Evolutionary conservation across 1,140 invertebrate genomes (phyloP).

Genomic region (Pseudomyrmex cubaensis): DNA sequence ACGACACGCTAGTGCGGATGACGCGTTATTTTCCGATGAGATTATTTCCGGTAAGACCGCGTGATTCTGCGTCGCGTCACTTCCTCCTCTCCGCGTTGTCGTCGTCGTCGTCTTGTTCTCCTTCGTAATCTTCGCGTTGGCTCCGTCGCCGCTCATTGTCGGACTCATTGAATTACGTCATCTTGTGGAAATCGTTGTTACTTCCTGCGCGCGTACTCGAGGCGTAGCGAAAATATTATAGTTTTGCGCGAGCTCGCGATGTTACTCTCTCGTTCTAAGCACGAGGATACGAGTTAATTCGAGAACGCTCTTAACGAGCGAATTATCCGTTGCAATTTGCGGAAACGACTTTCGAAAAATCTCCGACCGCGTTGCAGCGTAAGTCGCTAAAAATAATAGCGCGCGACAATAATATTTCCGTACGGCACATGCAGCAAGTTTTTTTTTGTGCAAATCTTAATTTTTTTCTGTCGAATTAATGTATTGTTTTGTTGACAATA

Average conservation of each 20-base stretch:
- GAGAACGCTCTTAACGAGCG: constrained; percentile 36
- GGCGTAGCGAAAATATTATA: constrained; percentile 50
- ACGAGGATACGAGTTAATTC: constrained; percentile 40
- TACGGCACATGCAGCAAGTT: not conserved
- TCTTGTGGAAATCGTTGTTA: constrained; percentile 54
- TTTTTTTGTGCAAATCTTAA: not conserved
- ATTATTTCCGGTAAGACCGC: constrained; percentile 56
- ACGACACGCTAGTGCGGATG: constrained; percentile 16
- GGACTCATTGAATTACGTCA: constrained; percentile 55
- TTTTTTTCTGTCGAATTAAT: too few relatives aligned
- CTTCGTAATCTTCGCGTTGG: constrained; percentile 35
- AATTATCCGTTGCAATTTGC: constrained; percentile 36
- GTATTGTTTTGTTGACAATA: not conserved
- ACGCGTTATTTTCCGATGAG: constrained; percentile 55
- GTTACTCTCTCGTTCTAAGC: not conserved
- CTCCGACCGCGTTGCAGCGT: not conserved
- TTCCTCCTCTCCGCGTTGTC: constrained; percentile 20
- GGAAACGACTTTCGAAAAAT: constrained; percentile 8
- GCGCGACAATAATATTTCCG: not conserved
- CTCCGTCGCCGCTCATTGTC: constrained; percentile 43
- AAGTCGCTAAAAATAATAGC: not conserved
- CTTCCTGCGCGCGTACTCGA: constrained; percentile 53
- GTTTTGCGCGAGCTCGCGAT: constrained; percentile 45
- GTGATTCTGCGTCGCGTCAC: constrained; percentile 48
- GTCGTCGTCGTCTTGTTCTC: constrained; percentile 1